phyloP scores from a whole-genome alignment of 1,140 invertebrate genomes.

The Euwallacea fornicatus region DNA sequence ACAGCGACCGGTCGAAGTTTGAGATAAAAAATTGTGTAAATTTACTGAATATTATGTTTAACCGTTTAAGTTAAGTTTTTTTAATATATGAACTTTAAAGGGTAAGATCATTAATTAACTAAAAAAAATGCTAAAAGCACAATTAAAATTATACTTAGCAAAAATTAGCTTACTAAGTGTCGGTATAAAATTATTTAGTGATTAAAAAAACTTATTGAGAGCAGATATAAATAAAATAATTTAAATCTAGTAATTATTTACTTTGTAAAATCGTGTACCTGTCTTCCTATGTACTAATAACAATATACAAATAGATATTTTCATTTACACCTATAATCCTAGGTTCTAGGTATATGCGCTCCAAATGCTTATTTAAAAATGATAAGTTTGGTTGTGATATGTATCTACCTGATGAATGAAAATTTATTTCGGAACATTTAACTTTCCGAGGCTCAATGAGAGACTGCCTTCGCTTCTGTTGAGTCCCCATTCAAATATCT shows the following conservation, averaged over 20 bases:
- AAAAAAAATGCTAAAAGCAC: too few relatives aligned
- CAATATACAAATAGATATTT: constrained; percentile 1
- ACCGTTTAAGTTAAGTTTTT: background rate
- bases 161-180: too few relatives aligned
- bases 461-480: constrained; percentile 20
- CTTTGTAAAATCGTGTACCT: background rate
- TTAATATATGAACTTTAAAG: too few relatives aligned
- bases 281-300: background rate
- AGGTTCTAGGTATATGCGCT: background rate
- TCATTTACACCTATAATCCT: background rate
- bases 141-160: too few relatives aligned
- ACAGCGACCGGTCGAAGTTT: constrained; percentile 46
- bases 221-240: too few relatives aligned
- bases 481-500: constrained; percentile 6
- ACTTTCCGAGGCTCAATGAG: background rate
- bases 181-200: too few relatives aligned
- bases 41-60: constrained; percentile 48
- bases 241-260: background rate
- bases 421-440: background rate
- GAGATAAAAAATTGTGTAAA: constrained; percentile 44
- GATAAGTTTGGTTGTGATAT: constrained; percentile 3
- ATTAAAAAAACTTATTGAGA: too few relatives aligned
- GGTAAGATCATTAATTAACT: too few relatives aligned
- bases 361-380: background rate
- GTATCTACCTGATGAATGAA: background rate